phyloP scores from a whole-genome alignment of 2,797 vertebrate genomes.

The Pseudochromis fuscus region DNA sequence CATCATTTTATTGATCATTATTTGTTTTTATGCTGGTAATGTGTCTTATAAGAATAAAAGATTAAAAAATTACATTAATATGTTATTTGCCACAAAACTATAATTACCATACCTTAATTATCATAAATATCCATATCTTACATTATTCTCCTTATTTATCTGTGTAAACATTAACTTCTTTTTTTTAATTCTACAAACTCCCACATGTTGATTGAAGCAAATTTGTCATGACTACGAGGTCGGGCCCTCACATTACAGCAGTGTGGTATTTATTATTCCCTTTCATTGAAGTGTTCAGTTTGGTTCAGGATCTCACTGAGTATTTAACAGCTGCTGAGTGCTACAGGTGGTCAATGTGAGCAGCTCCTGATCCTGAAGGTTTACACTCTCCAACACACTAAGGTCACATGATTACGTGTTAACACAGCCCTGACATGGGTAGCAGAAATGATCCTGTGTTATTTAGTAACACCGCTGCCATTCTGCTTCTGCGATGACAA shows the following conservation, averaged over 20 bases:
- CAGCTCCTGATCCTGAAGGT: constrained; percentile 49
- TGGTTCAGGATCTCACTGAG: constrained; percentile 58
- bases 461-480: constrained; percentile 2
- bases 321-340: constrained; percentile 72
- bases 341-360: constrained; percentile 65
- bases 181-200: constrained; percentile 42
- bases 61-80: not conserved
- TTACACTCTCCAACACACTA: constrained; percentile 20
- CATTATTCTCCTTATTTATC: constrained; percentile 10
- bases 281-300: constrained; percentile 57
- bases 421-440: constrained; percentile 37
- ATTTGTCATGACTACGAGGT: constrained; percentile 57
- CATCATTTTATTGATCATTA: constrained; percentile 2
- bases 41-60: not conserved
- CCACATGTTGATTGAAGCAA: constrained; percentile 47
- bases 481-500: constrained; percentile 12
- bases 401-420: constrained; percentile 48
- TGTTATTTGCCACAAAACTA: not conserved
- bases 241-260: constrained; percentile 55
- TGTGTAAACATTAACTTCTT: constrained; percentile 27
- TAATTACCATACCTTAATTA: constrained; percentile 10
- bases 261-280: constrained; percentile 54
- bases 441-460: constrained; percentile 6
- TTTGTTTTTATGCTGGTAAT: not conserved
- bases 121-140: constrained; percentile 8